phyloP scores from a whole-genome alignment of 2,113 vertebrate genomes.

The Ondatra zibethicus region DNA sequence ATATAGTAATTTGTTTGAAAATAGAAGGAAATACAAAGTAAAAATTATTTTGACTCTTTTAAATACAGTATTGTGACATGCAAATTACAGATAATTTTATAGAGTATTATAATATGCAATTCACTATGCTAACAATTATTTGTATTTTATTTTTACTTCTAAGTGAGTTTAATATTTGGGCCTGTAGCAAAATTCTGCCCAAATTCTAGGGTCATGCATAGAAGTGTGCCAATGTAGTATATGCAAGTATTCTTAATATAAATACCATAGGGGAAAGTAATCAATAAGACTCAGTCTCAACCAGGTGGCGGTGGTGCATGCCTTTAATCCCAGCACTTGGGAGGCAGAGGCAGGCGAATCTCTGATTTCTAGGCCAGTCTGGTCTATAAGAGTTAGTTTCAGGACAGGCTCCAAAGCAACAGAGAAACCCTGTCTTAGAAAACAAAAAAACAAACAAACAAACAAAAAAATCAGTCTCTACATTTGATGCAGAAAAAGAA shows the following conservation, averaged over 20 bases:
- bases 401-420: too few relatives aligned
- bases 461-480: too few relatives aligned
- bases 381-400: too few relatives aligned
- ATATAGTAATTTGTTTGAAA: neutral
- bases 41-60: neutral
- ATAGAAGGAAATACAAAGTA: neutral
- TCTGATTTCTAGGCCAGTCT: too few relatives aligned
- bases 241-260: neutral
- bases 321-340: too few relatives aligned
- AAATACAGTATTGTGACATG: neutral
- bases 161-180: neutral
- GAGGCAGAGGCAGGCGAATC: too few relatives aligned
- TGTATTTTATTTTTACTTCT: neutral
- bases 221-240: neutral
- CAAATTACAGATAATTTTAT: neutral
- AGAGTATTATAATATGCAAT: neutral
- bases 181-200: neutral
- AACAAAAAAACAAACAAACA: too few relatives aligned
- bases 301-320: too few relatives aligned
- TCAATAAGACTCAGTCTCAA: accelerated
- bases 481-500: too few relatives aligned
- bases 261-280: neutral
- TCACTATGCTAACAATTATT: neutral
- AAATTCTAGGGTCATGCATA: neutral
- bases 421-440: too few relatives aligned